Conservation (phyloP, 2,113 vertebrate species). For the Pteruthius melanotis region DNA sequence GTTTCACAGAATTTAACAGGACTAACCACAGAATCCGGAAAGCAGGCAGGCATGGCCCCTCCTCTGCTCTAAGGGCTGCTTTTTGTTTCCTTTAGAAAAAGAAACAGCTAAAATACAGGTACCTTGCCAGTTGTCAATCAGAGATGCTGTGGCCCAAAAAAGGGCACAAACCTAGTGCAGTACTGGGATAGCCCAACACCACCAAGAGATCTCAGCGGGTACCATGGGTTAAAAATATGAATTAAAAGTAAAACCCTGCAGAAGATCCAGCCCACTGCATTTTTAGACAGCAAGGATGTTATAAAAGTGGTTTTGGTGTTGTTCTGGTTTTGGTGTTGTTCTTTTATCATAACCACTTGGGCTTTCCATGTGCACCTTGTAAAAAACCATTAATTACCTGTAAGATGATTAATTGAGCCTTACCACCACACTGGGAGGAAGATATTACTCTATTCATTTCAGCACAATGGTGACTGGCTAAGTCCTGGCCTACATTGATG, state of each 20-base stretch:
- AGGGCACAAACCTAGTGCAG: neutral
- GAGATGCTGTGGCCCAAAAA: neutral
- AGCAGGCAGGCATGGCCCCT: neutral
- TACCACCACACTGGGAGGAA: neutral
- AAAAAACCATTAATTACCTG: conserved; percentile 24
- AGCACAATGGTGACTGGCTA: neutral
- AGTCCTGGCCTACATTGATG: neutral
- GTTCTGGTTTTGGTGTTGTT: neutral
- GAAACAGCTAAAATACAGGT: neutral
- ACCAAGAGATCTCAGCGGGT: neutral
- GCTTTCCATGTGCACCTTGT: neutral
- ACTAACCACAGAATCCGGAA: neutral
- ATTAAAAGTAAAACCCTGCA: neutral
- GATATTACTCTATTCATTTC: neutral
- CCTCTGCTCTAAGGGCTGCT: neutral
- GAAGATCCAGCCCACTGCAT: neutral
- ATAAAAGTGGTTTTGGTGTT: neutral
- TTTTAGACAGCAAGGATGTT: neutral
- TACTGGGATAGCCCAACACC: neutral
- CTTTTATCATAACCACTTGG: conserved; percentile 10
- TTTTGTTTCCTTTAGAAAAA: neutral
- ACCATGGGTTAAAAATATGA: neutral
- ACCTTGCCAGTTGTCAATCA: neutral
- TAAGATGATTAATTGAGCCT: conserved; percentile 34
- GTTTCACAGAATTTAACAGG: neutral